These are phyloP conservation scores for Phyllotis vaccarum DNA, from an alignment of 2,797 vertebrate genomes.

Conservation along the genomic window DNA sequence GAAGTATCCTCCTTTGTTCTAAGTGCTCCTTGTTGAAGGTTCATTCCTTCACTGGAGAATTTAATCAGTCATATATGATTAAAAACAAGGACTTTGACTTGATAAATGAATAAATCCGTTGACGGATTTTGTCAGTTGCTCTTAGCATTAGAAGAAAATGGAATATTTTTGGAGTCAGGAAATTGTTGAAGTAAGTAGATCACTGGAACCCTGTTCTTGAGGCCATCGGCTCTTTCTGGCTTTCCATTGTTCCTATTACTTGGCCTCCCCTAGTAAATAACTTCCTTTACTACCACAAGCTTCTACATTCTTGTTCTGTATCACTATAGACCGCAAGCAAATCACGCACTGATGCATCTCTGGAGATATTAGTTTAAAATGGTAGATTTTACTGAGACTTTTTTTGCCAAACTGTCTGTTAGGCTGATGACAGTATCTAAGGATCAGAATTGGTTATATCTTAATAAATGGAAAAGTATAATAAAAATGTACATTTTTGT, in stretches of 20 bases:
- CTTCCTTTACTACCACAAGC: background rate
- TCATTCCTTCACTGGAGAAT: background rate
- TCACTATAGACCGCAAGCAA: background rate
- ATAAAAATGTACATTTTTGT: background rate
- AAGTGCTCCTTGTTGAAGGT: background rate
- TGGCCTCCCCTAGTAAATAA: background rate
- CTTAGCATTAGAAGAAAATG: background rate
- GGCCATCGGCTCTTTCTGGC: background rate
- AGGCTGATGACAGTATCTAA: too few relatives aligned
- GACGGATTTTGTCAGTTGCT: background rate
- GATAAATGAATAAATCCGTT: background rate
- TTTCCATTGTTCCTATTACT: background rate
- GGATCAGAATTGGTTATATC: background rate
- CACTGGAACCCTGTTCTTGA: background rate
- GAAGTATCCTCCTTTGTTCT: too few relatives aligned
- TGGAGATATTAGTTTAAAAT: background rate
- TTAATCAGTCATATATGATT: background rate
- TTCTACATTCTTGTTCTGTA: background rate
- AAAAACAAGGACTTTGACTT: background rate
- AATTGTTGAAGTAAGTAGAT: background rate
- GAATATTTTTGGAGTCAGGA: background rate
- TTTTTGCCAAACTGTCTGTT: background rate
- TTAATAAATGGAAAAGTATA: background rate
- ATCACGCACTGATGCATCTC: too few relatives aligned
- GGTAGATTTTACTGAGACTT: background rate